Percentiles rank a stretch among this genome's conserved stretches.
These are phyloP conservation scores for Percopsis transmontana DNA, from an alignment of 2,113 vertebrate species.

Conservation along the genomic window DNA sequence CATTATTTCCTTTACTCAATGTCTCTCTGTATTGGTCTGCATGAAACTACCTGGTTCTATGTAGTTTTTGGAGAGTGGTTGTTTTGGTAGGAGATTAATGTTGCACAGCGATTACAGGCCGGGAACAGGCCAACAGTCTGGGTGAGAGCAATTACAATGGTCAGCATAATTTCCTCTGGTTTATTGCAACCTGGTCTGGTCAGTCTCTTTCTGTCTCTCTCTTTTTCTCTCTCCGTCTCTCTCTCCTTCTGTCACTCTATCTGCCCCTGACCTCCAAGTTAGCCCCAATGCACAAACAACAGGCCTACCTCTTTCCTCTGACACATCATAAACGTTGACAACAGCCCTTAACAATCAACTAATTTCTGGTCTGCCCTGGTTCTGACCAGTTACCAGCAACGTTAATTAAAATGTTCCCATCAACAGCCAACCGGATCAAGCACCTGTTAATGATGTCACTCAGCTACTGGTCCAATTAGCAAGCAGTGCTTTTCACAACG, in stretches of 20 bases:
- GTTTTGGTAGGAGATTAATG: neutral
- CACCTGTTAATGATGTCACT: slow-evolving; percentile 78
- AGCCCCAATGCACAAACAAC: slow-evolving; percentile 35
- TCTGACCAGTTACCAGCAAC: slow-evolving; percentile 7
- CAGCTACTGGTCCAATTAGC: slow-evolving; percentile 68
- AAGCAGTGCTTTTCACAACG: slow-evolving; percentile 58
- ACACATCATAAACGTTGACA: slow-evolving; percentile 74
- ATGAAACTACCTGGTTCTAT: neutral
- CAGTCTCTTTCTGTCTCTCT: slow-evolving; percentile 4
- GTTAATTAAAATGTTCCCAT: slow-evolving; percentile 67
- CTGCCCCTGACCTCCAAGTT: neutral
- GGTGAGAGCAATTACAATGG: slow-evolving; percentile 24
- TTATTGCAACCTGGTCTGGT: slow-evolving; percentile 42
- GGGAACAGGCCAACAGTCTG: slow-evolving; percentile 28
- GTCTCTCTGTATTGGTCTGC: no score
- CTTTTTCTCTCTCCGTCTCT: neutral
- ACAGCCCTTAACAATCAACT: slow-evolving; percentile 58
- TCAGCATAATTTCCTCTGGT: slow-evolving; percentile 51
- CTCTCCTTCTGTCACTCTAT: slow-evolving; percentile 3
- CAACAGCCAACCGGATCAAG: slow-evolving; percentile 54
- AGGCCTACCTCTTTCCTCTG: slow-evolving; percentile 55
- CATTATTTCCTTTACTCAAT: no score
- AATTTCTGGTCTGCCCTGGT: slow-evolving; percentile 42
- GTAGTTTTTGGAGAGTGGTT: neutral
- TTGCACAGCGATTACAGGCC: neutral